Evolutionary conservation across 2,888 invertebrate species (phyloP), one percentile per base, ranked within the genome.

Genomic region (Exocentrus adspersus): DNA sequence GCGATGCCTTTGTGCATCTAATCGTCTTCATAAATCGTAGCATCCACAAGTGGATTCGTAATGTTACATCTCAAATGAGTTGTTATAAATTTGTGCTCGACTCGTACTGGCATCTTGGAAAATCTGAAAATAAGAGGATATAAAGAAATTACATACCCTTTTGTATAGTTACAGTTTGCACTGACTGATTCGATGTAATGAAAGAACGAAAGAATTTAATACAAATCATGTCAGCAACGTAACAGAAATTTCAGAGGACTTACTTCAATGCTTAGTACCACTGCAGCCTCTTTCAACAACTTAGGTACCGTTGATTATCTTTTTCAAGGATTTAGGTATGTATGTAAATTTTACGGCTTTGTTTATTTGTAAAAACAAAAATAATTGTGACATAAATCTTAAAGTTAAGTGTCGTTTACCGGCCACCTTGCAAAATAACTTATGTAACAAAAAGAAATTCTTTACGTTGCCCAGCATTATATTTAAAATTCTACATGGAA

Each of bases 1-100:
- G 46, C 59, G 42, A 50, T 62, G 60, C 60, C 43, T 53, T 62
- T 67, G 54, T 52, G 64, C 62, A 67, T 59, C 60, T 58, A 64
- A 67, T 24, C 45, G 42, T 10, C 9, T 7, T 37, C 41, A 67
- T 67, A 59, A 61, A 67, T 64, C 58, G 28, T 9, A n/a, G 37
- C 30, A 62, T 51, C 62, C 45, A 37, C 41, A 53, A 53, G 51
- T 53, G 30, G 48, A 48, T 42, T 20, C 30, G 7, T 42, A 48
- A 41, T 54, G 30, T 28, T n/a, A 48, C n/a, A 48, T 48, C 24
- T 41, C 30, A 51, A 51, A 37, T 51, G 51, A 51, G 19, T 51
- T 5, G 19, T 17, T 10, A 17, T 30, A 32, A 51, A 32, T 19
- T 16, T 16, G 7, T 24, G 3, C 24, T 24, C 7, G 24, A 7